Evolutionary conservation across 2,113 vertebrate species (phyloP).

Genomic region (Prolemur simus): DNA sequence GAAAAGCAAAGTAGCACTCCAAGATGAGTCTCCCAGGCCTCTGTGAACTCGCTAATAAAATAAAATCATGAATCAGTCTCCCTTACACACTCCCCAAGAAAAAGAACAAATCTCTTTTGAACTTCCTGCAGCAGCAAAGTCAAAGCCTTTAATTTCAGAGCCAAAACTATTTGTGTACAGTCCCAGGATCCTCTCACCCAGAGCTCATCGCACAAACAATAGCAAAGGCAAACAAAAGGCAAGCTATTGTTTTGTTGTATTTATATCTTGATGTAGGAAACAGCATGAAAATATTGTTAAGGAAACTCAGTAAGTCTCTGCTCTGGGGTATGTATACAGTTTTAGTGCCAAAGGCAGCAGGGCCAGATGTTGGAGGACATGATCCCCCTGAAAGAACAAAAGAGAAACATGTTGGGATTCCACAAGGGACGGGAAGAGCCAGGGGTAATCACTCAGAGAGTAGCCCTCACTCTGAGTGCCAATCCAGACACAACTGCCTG

Average conservation of each 20-base stretch:
- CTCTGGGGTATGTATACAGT: slow-evolving; percentile 13
- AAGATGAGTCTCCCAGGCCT: background rate
- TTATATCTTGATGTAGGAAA: slow-evolving; percentile 65
- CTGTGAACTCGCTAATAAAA: background rate
- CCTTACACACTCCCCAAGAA: background rate
- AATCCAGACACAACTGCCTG: background rate
- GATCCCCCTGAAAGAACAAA: slow-evolving; percentile 37
- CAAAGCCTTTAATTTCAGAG: slow-evolving; percentile 52
- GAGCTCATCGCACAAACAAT: slow-evolving; percentile 60
- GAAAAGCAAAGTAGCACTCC: background rate
- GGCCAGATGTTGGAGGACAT: slow-evolving; percentile 40
- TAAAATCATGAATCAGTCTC: background rate
- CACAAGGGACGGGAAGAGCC: background rate
- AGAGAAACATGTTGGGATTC: slow-evolving; percentile 12
- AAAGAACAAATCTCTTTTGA: background rate
- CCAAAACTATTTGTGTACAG: slow-evolving; percentile 40
- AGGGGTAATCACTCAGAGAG: background rate
- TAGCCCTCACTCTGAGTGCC: background rate
- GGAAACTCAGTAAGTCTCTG: slow-evolving; percentile 50
- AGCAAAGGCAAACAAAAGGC: slow-evolving; percentile 59
- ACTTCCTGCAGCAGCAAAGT: slow-evolving; percentile 29
- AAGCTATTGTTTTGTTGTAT: slow-evolving; percentile 58
- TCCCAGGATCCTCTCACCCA: slow-evolving; percentile 51
- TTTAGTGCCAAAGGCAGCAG: slow-evolving; percentile 48
- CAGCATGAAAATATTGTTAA: slow-evolving; percentile 56